A percentile compares a stretch with the other conserved stretches of the same genome.
These are phyloP conservation scores for Taenioides sp. DNA, from an alignment of 2,797 vertebrate species.

Conservation along the genomic window DNA sequence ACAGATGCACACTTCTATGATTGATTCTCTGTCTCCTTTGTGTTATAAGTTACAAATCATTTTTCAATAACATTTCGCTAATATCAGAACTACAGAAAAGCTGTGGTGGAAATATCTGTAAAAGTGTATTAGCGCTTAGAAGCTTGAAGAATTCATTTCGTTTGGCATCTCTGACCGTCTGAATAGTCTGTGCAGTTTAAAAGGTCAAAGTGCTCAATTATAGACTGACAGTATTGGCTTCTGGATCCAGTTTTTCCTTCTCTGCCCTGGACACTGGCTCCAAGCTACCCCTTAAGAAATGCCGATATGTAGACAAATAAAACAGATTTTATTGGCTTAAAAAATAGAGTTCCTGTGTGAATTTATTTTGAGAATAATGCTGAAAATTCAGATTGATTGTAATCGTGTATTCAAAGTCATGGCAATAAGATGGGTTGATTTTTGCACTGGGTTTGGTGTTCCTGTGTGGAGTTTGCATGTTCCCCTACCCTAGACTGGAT, in stretches of 20 bases:
- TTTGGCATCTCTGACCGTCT: not conserved
- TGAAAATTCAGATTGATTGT: too few species aligned
- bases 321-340: too few species aligned
- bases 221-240: conserved; percentile 1
- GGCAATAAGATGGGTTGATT: too few species aligned
- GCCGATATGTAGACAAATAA: not conserved
- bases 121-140: not conserved
- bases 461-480: too few species aligned
- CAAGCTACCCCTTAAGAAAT: not conserved
- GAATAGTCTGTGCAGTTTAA: not conserved
- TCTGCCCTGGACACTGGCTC: not conserved
- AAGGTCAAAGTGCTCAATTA: conserved; percentile 9
- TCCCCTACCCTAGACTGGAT: too few species aligned
- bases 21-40: not conserved
- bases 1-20: not conserved
- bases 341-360: too few species aligned
- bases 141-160: conserved; percentile 3
- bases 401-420: too few species aligned
- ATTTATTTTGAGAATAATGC: too few species aligned
- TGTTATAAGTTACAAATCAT: not conserved
- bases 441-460: too few species aligned
- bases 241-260: not conserved
- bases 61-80: not conserved
- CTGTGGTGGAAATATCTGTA: not conserved
- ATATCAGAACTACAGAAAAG: not conserved